Evolutionary conservation across 2,888 invertebrate genomes (phyloP).

Genomic region (Zhengitettix transpicula): DNA sequence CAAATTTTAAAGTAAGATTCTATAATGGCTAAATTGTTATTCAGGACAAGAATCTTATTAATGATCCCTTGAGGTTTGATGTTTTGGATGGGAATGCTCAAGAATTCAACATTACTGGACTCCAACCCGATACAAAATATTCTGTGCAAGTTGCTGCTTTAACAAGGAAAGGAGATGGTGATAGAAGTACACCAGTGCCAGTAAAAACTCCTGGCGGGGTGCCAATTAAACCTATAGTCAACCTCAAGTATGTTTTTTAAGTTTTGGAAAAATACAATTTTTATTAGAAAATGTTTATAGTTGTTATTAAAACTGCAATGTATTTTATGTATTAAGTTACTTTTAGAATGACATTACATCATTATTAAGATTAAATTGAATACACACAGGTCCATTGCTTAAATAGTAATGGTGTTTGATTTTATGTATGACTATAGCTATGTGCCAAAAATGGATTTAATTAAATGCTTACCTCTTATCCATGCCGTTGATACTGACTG

Average conservation of each 20-base stretch:
- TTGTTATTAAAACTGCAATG: neutral
- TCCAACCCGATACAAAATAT: slow-evolving; percentile 92
- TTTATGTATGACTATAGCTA: too few species aligned
- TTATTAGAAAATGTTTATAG: neutral
- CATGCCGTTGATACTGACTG: too few species aligned
- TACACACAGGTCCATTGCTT: too few species aligned
- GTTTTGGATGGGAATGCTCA: slow-evolving; percentile 61
- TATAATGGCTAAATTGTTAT: neutral
- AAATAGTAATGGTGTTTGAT: too few species aligned
- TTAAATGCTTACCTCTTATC: too few species aligned
- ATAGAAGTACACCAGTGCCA: slow-evolving; percentile 68
- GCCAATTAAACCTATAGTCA: slow-evolving; percentile 67
- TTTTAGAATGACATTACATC: neutral
- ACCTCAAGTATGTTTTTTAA: slow-evolving; percentile 45
- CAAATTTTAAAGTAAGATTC: too few species aligned
- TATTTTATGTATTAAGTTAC: neutral
- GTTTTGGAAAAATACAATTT: neutral
- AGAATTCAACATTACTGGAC: slow-evolving; percentile 68
- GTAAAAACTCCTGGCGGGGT: slow-evolving; percentile 89
- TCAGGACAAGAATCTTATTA: slow-evolving; percentile 60
- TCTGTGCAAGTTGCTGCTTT: slow-evolving; percentile 88
- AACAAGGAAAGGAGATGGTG: slow-evolving; percentile 93
- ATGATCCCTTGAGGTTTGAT: slow-evolving; percentile 76
- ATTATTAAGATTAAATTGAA: too few species aligned
- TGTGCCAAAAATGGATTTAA: too few species aligned